These are phyloP conservation scores for Zaprionus ghesquierei DNA, from an alignment of 1,140 invertebrate genomes.

Conservation along the genomic window DNA sequence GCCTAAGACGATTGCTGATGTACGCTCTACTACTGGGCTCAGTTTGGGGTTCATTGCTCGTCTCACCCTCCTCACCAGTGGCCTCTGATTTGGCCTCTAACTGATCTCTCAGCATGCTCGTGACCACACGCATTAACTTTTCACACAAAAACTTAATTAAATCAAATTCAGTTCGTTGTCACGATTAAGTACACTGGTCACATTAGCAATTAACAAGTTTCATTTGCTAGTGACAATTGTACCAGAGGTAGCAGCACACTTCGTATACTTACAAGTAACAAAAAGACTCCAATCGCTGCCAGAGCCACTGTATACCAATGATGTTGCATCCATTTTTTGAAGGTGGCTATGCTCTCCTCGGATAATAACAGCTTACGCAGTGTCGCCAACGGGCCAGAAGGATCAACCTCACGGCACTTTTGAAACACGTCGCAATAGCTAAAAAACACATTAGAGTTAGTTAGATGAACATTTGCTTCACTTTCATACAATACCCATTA, in stretches of 20 bases:
- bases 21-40: slow-evolving; percentile 45
- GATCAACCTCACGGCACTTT: slow-evolving; percentile 97
- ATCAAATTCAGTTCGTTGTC: background rate
- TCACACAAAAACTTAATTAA: slow-evolving; percentile 22
- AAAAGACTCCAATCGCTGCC: slow-evolving; percentile 88
- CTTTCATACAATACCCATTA: slow-evolving; percentile 86
- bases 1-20: slow-evolving; percentile 5
- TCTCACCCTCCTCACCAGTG: slow-evolving; percentile 51
- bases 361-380: slow-evolving; percentile 93
- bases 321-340: slow-evolving; percentile 91
- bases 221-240: background rate
- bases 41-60: slow-evolving; percentile 24
- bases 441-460: background rate
- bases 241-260: background rate
- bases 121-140: slow-evolving; percentile 71
- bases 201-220: background rate
- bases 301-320: slow-evolving; percentile 93
- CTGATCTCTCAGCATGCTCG: slow-evolving; percentile 77
- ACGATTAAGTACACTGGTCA: background rate
- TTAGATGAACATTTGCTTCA: background rate
- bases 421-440: slow-evolving; percentile 99
- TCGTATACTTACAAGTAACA: slow-evolving; percentile 87
- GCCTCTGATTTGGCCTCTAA: slow-evolving; percentile 63
- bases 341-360: slow-evolving; percentile 93
- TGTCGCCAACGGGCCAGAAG: slow-evolving; percentile 96